Conservation (phyloP, 2,797 vertebrate genomes). For the Diplodus sargus region DNA sequence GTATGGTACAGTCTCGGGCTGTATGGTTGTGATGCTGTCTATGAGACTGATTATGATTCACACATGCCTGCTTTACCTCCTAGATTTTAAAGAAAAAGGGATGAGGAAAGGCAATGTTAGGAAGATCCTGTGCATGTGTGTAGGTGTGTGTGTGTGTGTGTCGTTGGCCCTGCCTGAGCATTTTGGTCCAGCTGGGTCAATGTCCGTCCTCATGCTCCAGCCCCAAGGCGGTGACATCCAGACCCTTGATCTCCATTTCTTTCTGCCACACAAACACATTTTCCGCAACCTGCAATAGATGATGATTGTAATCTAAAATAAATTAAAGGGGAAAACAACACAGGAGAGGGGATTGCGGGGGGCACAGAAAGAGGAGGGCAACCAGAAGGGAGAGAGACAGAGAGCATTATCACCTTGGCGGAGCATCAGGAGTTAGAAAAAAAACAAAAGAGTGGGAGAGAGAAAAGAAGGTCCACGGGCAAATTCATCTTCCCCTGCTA, state of each 20-base stretch:
- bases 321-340: constrained; percentile 85
- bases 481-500: constrained; percentile 97
- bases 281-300: constrained; percentile 72
- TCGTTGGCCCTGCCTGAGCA: constrained; percentile 20
- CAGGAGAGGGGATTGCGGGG: constrained; percentile 19
- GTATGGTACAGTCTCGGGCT: neutral
- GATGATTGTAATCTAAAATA: constrained; percentile 93
- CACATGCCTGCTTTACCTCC: constrained; percentile 3
- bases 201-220: constrained; percentile 39
- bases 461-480: constrained; percentile 90
- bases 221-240: constrained; percentile 59
- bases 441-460: constrained; percentile 75
- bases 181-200: constrained; percentile 63
- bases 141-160: constrained; percentile 1
- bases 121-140: neutral
- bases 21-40: neutral
- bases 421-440: constrained; percentile 87
- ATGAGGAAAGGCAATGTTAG: neutral
- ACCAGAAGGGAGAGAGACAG: constrained; percentile 63
- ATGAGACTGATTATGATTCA: constrained; percentile 10
- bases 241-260: constrained; percentile 67
- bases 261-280: constrained; percentile 69
- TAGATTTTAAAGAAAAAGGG: neutral
- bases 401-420: constrained; percentile 94
- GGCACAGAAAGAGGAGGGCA: constrained; percentile 5